Conservation (phyloP, 2,888 invertebrate species). For the Aelia acuminata region DNA sequence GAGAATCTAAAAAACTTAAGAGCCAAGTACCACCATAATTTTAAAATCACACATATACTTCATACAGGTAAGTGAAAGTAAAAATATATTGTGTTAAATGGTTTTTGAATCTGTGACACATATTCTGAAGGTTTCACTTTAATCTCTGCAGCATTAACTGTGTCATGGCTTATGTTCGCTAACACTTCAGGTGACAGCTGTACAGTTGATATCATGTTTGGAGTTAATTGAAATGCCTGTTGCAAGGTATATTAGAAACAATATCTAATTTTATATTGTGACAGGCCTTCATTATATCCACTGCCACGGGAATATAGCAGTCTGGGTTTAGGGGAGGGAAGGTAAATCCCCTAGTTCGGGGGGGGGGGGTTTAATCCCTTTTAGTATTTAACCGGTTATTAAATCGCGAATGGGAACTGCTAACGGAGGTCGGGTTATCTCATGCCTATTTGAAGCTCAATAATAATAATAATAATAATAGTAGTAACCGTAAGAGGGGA, state of each 20-base stretch:
- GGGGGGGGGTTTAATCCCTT: background rate
- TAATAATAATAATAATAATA: background rate
- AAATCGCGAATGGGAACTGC: background rate
- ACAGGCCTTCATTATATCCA: slow-evolving; percentile 5
- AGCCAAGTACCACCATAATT: no score
- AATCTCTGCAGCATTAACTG: background rate
- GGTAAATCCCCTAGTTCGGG: background rate
- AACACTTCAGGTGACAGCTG: background rate
- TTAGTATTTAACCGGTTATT: background rate
- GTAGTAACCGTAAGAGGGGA: background rate
- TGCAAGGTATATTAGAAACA: slow-evolving; percentile 9
- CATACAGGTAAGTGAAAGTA: no score
- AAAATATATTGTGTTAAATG: no score
- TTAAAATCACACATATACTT: no score
- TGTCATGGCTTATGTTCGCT: no score
- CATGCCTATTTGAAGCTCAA: background rate
- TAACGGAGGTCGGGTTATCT: background rate
- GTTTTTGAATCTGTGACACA: no score
- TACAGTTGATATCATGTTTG: background rate
- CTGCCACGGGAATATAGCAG: no score
- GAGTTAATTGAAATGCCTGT: slow-evolving; percentile 21
- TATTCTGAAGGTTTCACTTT: background rate
- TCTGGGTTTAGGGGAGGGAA: background rate
- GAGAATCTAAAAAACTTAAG: no score
- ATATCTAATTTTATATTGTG: slow-evolving; percentile 22